Evolutionary conservation across 2,113 vertebrate genomes (phyloP), one percentile per base, ranked within the genome.

Genomic region (Dipodomys merriami): DNA sequence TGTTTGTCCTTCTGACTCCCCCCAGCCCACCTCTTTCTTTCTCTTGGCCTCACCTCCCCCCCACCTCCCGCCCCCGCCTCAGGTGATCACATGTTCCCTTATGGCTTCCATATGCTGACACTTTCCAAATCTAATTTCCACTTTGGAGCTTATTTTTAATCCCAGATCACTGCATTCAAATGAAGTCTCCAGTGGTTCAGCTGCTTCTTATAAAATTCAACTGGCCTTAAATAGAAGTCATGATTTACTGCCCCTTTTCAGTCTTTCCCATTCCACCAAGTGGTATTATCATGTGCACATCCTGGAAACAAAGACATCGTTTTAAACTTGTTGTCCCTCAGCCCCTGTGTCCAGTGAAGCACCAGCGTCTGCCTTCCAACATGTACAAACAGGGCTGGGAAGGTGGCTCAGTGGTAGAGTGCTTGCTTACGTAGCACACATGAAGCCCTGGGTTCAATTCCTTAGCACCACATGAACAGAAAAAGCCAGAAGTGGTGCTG

Each of bases 161-260:
- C 78, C n/a, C 46, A 64, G 35, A 73, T 88, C 44, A 67, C 18
- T 80, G 5, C n/a, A n/a, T 60, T 49, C 25, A 91, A 44, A 46
- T 33, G 22, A 35, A 53, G 53, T 49, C 77, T 67, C 60, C 72
- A 39, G 49, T 65, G 11, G 62, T 49, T 74, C 20, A 64, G 30
- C 83, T 46, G 49, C 33, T 62, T 72, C 84, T 80, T 15, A 74
- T 91, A 77, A 90, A 91, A 91, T 25, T 83, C 62, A 79, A 30
- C 11, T 5, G 39, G 30, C 90, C 68, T n/a, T 77, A 30, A 64
- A 53, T 7, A 57, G 76, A 83, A 74, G 68, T 62, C 83, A 27
- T 77, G 12, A 33, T 23, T 76, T 79, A 83, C 25, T 62, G 19
- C 23, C 46, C 20, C 25, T 88, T 60, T 64, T 91, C 78, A 29